Conservation (phyloP, 2,888 invertebrate species). For the Xestia ashworthii region DNA sequence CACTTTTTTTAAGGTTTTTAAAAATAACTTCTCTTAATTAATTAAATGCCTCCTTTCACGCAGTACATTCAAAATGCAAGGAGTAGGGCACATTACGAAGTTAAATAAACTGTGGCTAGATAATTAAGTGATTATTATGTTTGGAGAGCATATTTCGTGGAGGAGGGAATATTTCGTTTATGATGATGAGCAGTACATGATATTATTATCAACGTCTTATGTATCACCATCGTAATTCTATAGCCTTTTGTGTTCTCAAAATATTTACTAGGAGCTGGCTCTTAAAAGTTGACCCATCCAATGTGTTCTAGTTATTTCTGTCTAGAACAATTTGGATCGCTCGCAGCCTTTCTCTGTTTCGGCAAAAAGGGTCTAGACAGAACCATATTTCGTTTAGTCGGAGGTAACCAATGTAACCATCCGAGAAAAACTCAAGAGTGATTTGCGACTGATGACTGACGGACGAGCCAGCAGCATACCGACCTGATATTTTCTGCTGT, state of each 20-base stretch:
- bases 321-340: neutral
- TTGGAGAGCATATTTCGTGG: neutral
- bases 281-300: neutral
- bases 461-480: neutral
- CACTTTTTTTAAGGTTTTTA: neutral
- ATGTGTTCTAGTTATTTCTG: neutral
- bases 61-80: neutral
- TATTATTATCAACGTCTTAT: neutral
- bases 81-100: neutral
- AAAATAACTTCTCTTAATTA: neutral
- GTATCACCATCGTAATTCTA: neutral
- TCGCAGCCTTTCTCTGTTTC: neutral
- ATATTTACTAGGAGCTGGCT: neutral
- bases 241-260: neutral
- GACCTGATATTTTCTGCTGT: neutral
- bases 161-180: neutral
- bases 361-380: constrained; percentile 6
- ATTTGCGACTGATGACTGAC: neutral
- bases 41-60: neutral
- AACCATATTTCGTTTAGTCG: neutral
- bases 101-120: neutral
- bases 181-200: neutral
- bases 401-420: constrained; percentile 4
- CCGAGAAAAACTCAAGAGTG: neutral
- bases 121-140: neutral